Evolutionary conservation across 2,888 invertebrate species (phyloP).

Genomic region (Himalopsyche kuldschensis): DNA sequence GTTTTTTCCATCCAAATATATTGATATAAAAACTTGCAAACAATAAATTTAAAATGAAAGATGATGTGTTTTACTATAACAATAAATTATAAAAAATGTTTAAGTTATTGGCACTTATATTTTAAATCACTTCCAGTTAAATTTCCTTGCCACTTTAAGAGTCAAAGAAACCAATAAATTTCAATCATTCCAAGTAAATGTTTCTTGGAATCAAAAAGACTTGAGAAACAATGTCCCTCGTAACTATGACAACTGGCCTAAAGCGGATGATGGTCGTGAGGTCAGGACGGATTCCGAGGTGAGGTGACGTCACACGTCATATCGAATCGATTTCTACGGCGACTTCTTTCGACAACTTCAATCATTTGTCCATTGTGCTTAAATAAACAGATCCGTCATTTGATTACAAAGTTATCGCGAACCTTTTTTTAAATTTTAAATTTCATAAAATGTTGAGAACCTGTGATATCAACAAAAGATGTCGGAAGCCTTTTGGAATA

Average conservation of each 20-base stretch:
- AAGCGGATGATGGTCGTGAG: conserved; percentile 9
- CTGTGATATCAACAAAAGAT: not conserved
- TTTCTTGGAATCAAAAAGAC: not conserved
- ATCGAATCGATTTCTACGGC: conserved; percentile 23
- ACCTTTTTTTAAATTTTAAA: not conserved
- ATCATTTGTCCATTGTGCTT: conserved; percentile 14
- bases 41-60: no score
- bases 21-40: no score
- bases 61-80: not conserved
- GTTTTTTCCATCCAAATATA: no score
- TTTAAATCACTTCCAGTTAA: not conserved
- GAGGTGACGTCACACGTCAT: not conserved
- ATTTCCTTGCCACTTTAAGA: not conserved
- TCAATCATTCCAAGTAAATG: not conserved
- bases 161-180: not conserved
- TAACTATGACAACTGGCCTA: not conserved
- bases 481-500: no score
- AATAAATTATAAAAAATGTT: not conserved
- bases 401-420: not conserved
- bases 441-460: not conserved
- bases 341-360: conserved; percentile 15
- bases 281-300: conserved; percentile 10
- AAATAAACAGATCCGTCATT: not conserved
- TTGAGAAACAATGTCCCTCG: not conserved
- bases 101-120: not conserved